Base-by-base conservation (phyloP, 2,797 vertebrate species). In the Podarcis lilfordi region DNA sequence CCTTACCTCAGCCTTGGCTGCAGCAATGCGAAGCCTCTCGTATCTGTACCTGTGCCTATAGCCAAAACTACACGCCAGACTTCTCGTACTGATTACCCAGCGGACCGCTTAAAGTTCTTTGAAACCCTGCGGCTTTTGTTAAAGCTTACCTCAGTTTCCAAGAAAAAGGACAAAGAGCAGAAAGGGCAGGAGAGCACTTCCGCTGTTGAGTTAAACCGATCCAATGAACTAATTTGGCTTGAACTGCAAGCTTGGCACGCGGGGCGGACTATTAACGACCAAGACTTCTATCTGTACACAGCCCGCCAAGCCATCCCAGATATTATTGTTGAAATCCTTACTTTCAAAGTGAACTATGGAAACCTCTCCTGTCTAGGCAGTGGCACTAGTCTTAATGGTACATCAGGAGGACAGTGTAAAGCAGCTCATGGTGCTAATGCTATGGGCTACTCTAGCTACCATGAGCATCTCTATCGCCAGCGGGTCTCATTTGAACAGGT, bases 171-270 rank as follows among this genome's bases (percentile, higher is more conserved):
- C 96, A 98, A 98, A 93, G 99, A 99, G 93, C 99, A 99, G 94
- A 97, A 98, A 45, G 98, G 98, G 76, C 97, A 98, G 87, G 99
- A 99, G 92, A 99, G 97, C 95, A 98, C 97, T 2, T 97, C 98
- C 92, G 98, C 98, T 88, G 98, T 98, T 95, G 98, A 98, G 94
- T 97, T 98, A 93, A 99, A 99, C 96, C 93, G 97, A 88, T 97
- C 97, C 43, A 99, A 99, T 0, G 99, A 99, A 93, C 97, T 99
- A 50, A 98, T 99, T 93, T 99, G 99, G 99, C 95, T 99, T 92
- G 99, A 99, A 95, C 97, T 99, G 59, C 99, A 99, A 95, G 99
- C 99, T 29, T 99, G 99, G 99, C 99, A 99, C 2, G 99, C 99
- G 1, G 98, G 98, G 2, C 98, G 99, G 93, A 98, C 97, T 95